Conservation (phyloP, 2,113 vertebrate species). For the Choloepus hoffmanni region DNA sequence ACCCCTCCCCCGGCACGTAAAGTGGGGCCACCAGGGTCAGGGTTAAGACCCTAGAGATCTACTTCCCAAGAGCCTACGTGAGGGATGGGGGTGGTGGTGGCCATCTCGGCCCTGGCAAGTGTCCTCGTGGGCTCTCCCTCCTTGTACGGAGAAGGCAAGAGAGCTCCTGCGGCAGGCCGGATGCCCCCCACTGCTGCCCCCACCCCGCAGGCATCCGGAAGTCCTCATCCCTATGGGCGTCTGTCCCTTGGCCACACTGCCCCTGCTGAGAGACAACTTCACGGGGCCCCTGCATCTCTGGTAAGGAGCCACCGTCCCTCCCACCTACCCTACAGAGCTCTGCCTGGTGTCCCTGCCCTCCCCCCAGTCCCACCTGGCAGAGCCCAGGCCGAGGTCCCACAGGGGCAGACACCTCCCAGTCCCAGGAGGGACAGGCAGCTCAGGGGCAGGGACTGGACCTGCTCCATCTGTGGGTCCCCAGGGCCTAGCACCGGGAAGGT, state of each 20-base stretch:
- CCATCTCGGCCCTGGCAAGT: background rate
- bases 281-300: slow-evolving; percentile 43
- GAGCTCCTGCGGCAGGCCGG: background rate
- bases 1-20: background rate
- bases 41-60: background rate
- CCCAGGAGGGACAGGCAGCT: background rate
- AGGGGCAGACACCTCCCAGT: background rate
- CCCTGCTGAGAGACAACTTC: slow-evolving; percentile 62
- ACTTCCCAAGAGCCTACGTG: background rate
- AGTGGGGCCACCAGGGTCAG: background rate
- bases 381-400: no score
- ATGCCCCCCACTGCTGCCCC: background rate
- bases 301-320: slow-evolving; percentile 38
- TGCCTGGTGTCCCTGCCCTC: background rate
- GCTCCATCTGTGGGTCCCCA: background rate
- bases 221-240: slow-evolving; percentile 64
- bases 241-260: slow-evolving; percentile 20
- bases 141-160: background rate
- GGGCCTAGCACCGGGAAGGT: background rate
- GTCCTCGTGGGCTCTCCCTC: background rate
- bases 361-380: background rate
- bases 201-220: slow-evolving; percentile 59
- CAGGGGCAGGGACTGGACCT: background rate
- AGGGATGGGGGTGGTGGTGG: background rate
- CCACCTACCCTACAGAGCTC: background rate